phyloP scores from a whole-genome alignment of 2,113 vertebrate species.

The Oplegnathus fasciatus region DNA sequence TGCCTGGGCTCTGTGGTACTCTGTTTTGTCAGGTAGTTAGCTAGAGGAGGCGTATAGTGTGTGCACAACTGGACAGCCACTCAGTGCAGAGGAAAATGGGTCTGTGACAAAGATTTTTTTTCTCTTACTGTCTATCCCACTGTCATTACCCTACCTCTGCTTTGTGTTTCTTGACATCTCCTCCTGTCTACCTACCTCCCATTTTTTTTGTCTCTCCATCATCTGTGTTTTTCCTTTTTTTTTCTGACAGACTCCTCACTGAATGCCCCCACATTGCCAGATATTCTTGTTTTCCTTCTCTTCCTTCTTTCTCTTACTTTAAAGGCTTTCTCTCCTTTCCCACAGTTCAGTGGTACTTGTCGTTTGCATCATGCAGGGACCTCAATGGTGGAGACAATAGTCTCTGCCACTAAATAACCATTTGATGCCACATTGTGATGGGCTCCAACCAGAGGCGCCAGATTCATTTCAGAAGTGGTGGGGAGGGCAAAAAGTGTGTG shows the following conservation, averaged over 20 bases:
- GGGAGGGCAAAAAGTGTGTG: too few species aligned
- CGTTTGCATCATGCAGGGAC: conserved; percentile 4
- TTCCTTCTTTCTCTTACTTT: background rate
- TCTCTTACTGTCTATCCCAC: conserved; percentile 29
- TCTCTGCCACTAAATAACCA: conserved; percentile 5
- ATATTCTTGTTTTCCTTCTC: conserved; percentile 18
- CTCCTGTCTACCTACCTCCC: background rate
- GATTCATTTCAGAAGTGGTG: too few species aligned
- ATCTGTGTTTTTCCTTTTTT: conserved; percentile 20
- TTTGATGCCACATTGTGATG: conserved; percentile 20
- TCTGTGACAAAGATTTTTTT: conserved; percentile 13
- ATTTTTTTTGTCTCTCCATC: conserved; percentile 23
- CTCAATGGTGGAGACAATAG: conserved; percentile 3
- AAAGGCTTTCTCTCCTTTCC: conserved; percentile 7
- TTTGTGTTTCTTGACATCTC: conserved; percentile 28
- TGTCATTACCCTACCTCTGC: conserved; percentile 31
- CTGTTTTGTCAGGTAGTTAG: conserved; percentile 70
- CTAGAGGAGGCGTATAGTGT: conserved; percentile 21
- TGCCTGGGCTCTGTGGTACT: conserved; percentile 18
- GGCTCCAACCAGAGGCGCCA: too few species aligned
- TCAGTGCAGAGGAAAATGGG: conserved; percentile 24
- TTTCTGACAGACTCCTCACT: conserved; percentile 9
- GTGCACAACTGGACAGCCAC: conserved; percentile 47
- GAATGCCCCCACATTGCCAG: background rate
- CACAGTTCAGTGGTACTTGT: conserved; percentile 7